Evolutionary conservation across 2,113 vertebrate species (phyloP).

Genomic region (Hypomesus transpacificus): DNA sequence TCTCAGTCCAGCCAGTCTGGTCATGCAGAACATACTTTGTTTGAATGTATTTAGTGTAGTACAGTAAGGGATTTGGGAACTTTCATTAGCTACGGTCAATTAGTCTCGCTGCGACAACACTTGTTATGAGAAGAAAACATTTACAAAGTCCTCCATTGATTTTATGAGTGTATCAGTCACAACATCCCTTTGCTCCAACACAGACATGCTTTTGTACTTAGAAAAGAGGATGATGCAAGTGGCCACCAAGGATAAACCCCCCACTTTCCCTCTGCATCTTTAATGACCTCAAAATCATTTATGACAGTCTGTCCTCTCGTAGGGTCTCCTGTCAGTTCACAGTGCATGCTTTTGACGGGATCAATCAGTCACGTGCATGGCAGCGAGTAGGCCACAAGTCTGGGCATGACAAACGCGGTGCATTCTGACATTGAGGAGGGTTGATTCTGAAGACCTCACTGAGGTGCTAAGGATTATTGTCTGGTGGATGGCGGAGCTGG

Average conservation of each 20-base stretch:
- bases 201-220: no score
- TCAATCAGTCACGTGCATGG: constrained; percentile 58
- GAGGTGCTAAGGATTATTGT: background rate
- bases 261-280: constrained; percentile 38
- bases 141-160: no score
- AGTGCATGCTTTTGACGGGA: constrained; percentile 54
- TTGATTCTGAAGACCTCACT: no score
- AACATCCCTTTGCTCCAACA: no score
- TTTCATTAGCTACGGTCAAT: no score
- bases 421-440: background rate
- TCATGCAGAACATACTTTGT: no score
- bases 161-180: no score
- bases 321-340: constrained; percentile 43
- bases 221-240: no score
- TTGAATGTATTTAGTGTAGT: no score
- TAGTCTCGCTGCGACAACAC: no score
- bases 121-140: background rate
- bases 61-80: no score
- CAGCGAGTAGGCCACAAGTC: constrained; percentile 37
- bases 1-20: no score
- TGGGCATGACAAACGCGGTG: background rate
- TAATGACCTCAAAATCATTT: constrained; percentile 53
- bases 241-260: background rate
- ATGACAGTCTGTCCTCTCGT: constrained; percentile 61
- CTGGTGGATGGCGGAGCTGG: background rate